Evolutionary conservation across 2,113 vertebrate genomes (phyloP).

Genomic region (Columbina picui): DNA sequence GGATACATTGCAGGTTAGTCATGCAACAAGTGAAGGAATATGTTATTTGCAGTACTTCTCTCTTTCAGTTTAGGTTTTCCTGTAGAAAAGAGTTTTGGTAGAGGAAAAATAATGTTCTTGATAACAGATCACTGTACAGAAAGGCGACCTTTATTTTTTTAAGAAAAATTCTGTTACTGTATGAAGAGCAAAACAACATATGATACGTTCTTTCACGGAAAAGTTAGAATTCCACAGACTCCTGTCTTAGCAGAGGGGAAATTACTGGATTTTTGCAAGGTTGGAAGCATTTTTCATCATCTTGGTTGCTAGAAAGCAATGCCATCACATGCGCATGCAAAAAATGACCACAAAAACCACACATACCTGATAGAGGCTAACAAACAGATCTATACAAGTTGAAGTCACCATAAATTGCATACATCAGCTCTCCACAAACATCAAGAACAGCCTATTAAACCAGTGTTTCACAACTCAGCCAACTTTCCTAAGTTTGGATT

Average conservation of each 20-base stretch:
- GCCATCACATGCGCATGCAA: background rate
- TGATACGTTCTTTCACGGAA: background rate
- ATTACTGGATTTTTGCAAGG: background rate
- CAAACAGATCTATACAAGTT: background rate
- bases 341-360: background rate
- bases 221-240: background rate
- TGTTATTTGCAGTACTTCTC: background rate
- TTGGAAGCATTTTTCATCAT: background rate
- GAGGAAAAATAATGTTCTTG: background rate
- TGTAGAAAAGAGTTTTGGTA: background rate
- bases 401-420: background rate
- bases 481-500: background rate
- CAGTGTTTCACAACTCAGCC: background rate
- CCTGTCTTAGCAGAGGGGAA: background rate
- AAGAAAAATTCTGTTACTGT: background rate
- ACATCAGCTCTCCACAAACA: background rate
- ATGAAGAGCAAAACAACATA: background rate
- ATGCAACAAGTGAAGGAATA: constrained; percentile 12
- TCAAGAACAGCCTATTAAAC: background rate
- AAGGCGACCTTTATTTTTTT: background rate
- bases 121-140: background rate
- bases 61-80: background rate
- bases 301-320: background rate
- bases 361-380: background rate
- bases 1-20: constrained; percentile 51